phyloP scores from a whole-genome alignment of 2,113 vertebrate species.

The Platichthys flesus region DNA sequence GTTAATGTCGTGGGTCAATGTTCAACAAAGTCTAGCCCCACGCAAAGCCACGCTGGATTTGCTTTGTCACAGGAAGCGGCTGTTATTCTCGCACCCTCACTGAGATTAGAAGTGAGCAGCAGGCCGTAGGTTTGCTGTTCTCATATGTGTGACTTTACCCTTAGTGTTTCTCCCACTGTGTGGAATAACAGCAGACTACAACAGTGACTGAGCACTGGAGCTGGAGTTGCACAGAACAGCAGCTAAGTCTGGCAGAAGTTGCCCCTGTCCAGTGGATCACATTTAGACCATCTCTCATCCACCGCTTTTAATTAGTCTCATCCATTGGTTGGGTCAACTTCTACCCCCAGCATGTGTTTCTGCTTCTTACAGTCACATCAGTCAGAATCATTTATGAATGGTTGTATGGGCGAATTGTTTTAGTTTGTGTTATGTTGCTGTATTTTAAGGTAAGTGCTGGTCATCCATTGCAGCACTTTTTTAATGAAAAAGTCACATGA shows the following conservation, averaged over 20 bases:
- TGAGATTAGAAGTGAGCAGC: too few species aligned
- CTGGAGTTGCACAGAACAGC: background rate
- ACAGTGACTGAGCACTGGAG: constrained; percentile 21
- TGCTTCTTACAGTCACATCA: background rate
- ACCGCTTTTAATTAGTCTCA: background rate
- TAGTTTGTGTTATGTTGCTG: background rate
- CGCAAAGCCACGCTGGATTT: too few species aligned
- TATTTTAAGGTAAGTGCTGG: constrained; percentile 14
- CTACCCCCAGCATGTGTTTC: constrained; percentile 34
- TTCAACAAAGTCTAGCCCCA: too few species aligned
- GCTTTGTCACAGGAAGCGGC: too few species aligned
- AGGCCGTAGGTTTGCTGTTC: background rate
- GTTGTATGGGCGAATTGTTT: background rate
- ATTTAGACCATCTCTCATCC: background rate
- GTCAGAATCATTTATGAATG: background rate
- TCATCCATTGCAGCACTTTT: background rate
- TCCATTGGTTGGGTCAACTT: constrained; percentile 53
- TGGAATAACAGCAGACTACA: constrained; percentile 17
- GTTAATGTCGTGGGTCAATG: too few species aligned
- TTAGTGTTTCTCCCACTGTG: constrained; percentile 38
- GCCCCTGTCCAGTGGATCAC: constrained; percentile 32
- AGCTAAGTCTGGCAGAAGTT: constrained; percentile 49
- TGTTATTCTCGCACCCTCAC: too few species aligned
- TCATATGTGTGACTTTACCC: background rate
- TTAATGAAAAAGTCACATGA: background rate